Conservation (phyloP, 2,888 invertebrate genomes). For the Ormia ochracea region DNA sequence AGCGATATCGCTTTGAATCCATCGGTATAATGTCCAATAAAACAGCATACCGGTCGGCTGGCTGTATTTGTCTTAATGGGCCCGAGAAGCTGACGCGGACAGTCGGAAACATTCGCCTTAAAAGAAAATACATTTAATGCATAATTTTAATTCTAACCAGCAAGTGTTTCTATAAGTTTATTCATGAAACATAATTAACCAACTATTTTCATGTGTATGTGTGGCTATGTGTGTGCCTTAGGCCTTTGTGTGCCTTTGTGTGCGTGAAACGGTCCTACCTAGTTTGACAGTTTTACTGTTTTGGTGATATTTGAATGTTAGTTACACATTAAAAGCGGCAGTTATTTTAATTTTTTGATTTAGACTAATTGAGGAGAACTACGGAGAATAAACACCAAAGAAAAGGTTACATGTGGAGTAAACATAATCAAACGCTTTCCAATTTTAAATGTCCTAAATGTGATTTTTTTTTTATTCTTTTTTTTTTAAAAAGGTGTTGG, state of each 20-base stretch:
- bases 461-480: too few relatives aligned
- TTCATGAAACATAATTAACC: neutral
- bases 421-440: slow-evolving; percentile 2
- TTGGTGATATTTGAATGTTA: slow-evolving; percentile 39
- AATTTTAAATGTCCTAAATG: slow-evolving; percentile 29
- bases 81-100: slow-evolving; percentile 94
- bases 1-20: slow-evolving; percentile 96
- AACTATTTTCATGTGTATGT: neutral
- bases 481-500: slow-evolving; percentile 48
- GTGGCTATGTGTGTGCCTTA: neutral
- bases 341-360: slow-evolving; percentile 9
- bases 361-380: slow-evolving; percentile 1
- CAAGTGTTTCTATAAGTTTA: neutral
- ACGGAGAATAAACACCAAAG: neutral
- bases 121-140: slow-evolving; percentile 56
- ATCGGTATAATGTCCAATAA: slow-evolving; percentile 97
- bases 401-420: slow-evolving; percentile 56
- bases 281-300: neutral
- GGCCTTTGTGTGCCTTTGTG: too few relatives aligned
- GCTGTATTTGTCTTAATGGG: slow-evolving; percentile 79
- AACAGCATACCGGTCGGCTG: slow-evolving; percentile 92
- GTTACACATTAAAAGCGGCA: slow-evolving; percentile 16
- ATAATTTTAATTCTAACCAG: too few relatives aligned
- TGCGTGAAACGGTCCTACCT: slow-evolving; percentile 1
- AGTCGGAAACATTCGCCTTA: slow-evolving; percentile 98